Conservation (phyloP, 2,888 invertebrate species). For the Hipparchia sbordonii region DNA sequence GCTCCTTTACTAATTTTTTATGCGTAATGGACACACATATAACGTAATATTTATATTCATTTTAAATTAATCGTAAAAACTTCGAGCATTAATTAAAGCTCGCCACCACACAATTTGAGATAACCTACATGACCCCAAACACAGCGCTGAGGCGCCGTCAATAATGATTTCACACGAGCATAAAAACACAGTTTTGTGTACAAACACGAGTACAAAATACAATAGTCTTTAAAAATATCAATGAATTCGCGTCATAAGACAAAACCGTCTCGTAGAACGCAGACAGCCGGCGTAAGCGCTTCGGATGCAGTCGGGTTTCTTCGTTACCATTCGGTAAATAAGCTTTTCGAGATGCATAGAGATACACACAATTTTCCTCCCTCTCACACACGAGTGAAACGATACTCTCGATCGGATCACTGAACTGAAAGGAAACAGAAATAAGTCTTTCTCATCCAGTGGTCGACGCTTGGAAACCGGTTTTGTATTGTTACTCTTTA, state of each 20-base stretch:
- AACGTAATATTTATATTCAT: slow-evolving; percentile 17
- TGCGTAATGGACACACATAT: slow-evolving; percentile 11
- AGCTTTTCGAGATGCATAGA: slow-evolving; percentile 28
- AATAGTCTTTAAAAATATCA: slow-evolving; percentile 58
- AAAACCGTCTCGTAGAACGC: slow-evolving; percentile 57
- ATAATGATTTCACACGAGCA: slow-evolving; percentile 23
- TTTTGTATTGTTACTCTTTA: slow-evolving; percentile 68
- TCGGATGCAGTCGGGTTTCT: slow-evolving; percentile 56
- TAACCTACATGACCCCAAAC: slow-evolving; percentile 25
- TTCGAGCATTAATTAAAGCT: slow-evolving; percentile 24
- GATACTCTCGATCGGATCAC: slow-evolving; percentile 70
- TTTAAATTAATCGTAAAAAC: slow-evolving; percentile 9
- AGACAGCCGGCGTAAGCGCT: slow-evolving; percentile 61
- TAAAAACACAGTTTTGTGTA: slow-evolving; percentile 32
- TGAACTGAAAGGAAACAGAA: slow-evolving; percentile 78
- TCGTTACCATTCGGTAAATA: slow-evolving; percentile 52
- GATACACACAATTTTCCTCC: slow-evolving; percentile 50
- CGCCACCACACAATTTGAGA: slow-evolving; percentile 8
- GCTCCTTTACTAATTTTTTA: background rate
- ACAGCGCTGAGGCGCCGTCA: slow-evolving; percentile 16
- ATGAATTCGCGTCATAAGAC: slow-evolving; percentile 68
- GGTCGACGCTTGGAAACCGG: slow-evolving; percentile 63
- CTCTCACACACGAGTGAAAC: slow-evolving; percentile 49
- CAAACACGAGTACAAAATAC: slow-evolving; percentile 28
- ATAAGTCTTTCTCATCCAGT: slow-evolving; percentile 66